Evolutionary conservation across 1,140 invertebrate species (phyloP).

Genomic region (Marisa cornuarietis): DNA sequence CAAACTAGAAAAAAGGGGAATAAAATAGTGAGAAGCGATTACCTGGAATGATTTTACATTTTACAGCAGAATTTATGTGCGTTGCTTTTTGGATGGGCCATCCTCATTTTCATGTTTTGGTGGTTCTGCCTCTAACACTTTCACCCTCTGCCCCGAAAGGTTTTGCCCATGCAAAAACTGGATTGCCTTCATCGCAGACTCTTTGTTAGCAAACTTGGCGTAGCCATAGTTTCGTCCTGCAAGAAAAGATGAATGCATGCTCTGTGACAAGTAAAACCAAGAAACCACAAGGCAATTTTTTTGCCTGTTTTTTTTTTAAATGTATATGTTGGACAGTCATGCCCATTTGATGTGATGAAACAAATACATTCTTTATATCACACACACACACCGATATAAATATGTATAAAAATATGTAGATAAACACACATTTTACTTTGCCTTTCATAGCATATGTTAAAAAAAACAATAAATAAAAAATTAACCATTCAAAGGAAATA

Average conservation of each 20-base stretch:
- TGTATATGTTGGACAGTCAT: no score
- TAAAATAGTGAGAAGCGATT: no score
- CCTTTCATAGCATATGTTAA: no score
- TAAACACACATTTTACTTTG: neutral
- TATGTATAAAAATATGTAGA: neutral
- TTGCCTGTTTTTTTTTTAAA: neutral
- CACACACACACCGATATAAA: no score
- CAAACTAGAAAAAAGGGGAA: no score
- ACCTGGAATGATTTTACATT: no score
- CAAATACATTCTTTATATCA: no score
- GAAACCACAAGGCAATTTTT: no score
- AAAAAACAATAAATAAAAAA: neutral
- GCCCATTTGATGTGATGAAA: no score
- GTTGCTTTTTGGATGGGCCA: conserved; percentile 37
- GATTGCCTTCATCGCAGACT: conserved; percentile 83
- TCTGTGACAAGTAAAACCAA: no score
- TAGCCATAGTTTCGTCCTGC: conserved; percentile 78
- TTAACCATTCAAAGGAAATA: neutral
- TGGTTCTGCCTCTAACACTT: conserved; percentile 91
- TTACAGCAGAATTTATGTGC: neutral
- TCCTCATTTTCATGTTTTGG: conserved; percentile 50
- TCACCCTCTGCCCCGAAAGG: conserved; percentile 76
- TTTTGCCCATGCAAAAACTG: conserved; percentile 80
- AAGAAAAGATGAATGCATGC: conserved; percentile 14
- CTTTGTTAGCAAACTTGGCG: conserved; percentile 84